Percentiles rank a stretch among this genome's conserved stretches.
Evolutionary conservation across 1,140 invertebrate species (phyloP).

Genomic region (Drosophila prosaltans): DNA sequence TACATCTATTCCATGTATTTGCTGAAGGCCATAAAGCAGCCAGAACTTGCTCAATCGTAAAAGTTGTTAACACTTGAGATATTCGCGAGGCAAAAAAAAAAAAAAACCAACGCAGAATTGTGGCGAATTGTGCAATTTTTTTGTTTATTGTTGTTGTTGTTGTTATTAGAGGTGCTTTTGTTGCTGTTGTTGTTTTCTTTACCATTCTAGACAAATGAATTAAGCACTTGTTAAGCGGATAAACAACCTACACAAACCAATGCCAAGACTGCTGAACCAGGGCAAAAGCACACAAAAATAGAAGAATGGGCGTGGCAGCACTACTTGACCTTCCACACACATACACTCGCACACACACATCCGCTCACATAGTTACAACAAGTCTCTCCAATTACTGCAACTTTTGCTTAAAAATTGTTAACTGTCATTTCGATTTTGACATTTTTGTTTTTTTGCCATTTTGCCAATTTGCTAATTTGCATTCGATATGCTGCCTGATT

Average conservation of each 20-base stretch:
- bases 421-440: conserved; percentile 51
- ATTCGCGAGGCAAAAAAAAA: conserved; percentile 6
- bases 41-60: conserved; percentile 11
- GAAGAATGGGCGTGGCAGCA: conserved; percentile 30
- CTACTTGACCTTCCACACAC: conserved; percentile 60
- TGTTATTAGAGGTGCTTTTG: conserved; percentile 3
- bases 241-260: conserved; percentile 57
- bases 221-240: conserved; percentile 77
- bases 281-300: background rate
- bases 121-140: conserved; percentile 55
- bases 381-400: conserved; percentile 72
- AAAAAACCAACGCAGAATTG: conserved; percentile 9
- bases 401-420: conserved; percentile 39
- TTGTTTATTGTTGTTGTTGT: conserved; percentile 16
- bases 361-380: conserved; percentile 33
- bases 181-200: conserved; percentile 21
- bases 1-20: background rate
- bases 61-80: conserved; percentile 14
- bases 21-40: conserved; percentile 6
- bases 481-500: conserved; percentile 28
- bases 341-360: conserved; percentile 31
- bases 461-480: conserved; percentile 36
- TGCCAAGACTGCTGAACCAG: conserved; percentile 33
- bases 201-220: conserved; percentile 60
- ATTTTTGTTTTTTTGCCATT: conserved; percentile 12